Evolutionary conservation across 2,797 vertebrate species (phyloP).

Genomic region (Capromys pilorides): DNA sequence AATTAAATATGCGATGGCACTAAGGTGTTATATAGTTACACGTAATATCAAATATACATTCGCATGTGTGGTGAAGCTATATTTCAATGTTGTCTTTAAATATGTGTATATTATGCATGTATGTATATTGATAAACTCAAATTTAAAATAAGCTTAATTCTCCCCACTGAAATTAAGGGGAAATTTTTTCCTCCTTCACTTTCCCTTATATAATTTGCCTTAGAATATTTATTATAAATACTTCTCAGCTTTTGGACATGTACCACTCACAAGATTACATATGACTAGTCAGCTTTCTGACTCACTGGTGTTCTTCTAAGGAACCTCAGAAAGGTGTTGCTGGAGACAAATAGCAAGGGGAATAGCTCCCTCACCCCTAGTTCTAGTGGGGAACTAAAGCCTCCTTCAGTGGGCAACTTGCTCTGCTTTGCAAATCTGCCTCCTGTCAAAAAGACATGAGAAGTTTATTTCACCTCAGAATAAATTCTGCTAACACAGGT

Average conservation of each 20-base stretch:
- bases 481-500: background rate
- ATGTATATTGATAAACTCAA: background rate
- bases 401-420: background rate
- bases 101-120: background rate
- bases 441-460: background rate
- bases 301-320: background rate
- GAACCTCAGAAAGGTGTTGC: background rate
- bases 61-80: slow-evolving; percentile 18
- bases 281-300: background rate
- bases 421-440: background rate
- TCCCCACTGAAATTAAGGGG: background rate
- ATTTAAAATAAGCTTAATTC: slow-evolving; percentile 53
- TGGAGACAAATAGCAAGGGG: slow-evolving; percentile 3
- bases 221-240: slow-evolving; percentile 15
- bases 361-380: background rate
- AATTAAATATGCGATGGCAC: slow-evolving; percentile 15
- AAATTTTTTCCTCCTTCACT: background rate
- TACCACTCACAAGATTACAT: background rate
- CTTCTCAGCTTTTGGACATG: slow-evolving; percentile 34
- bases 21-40: slow-evolving; percentile 19
- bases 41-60: slow-evolving; percentile 21
- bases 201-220: slow-evolving; percentile 39
- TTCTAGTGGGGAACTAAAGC: background rate
- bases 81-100: slow-evolving; percentile 21
- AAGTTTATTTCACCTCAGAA: slow-evolving; percentile 26